Conservation (phyloP, 2,113 vertebrate genomes). For the Tapirus terrestris region DNA sequence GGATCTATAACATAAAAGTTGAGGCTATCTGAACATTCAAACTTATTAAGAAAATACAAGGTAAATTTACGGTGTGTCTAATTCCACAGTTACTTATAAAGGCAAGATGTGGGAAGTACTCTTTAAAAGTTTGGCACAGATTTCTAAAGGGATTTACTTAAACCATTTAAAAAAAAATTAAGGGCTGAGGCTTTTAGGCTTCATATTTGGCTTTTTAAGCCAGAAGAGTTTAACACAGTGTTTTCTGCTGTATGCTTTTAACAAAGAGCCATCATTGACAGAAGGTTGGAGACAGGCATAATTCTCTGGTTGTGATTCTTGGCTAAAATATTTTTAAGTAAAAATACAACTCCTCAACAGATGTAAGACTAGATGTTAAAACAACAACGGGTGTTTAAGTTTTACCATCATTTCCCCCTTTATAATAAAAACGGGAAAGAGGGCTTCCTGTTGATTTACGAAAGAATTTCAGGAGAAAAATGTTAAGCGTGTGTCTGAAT, state of each 20-base stretch:
- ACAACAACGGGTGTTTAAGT: constrained; percentile 49
- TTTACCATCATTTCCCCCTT: constrained; percentile 41
- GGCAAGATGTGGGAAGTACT: constrained; percentile 62
- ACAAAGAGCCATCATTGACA: not conserved
- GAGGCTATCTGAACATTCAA: constrained; percentile 41
- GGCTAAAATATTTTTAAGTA: constrained; percentile 51
- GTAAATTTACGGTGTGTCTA: constrained; percentile 38
- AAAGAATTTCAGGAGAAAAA: constrained; percentile 55
- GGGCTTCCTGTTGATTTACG: constrained; percentile 40
- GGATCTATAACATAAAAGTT: constrained; percentile 49
- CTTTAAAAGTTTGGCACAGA: constrained; percentile 67
- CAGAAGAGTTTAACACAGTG: not conserved
- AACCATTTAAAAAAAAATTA: constrained; percentile 64
- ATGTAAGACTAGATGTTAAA: constrained; percentile 57
- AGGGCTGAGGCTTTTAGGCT: constrained; percentile 71
- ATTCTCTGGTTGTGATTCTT: constrained; percentile 56
- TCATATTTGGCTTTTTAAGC: constrained; percentile 75
- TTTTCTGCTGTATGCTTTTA: not conserved
- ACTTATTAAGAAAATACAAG: constrained; percentile 49
- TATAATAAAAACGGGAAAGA: constrained; percentile 28
- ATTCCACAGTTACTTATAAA: constrained; percentile 33
- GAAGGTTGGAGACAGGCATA: not conserved
- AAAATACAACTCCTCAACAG: constrained; percentile 54
- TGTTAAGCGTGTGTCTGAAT: not conserved
- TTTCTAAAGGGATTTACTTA: constrained; percentile 61